phyloP scores from a whole-genome alignment of 2,113 vertebrate species.

The Pterocles orientalis region DNA sequence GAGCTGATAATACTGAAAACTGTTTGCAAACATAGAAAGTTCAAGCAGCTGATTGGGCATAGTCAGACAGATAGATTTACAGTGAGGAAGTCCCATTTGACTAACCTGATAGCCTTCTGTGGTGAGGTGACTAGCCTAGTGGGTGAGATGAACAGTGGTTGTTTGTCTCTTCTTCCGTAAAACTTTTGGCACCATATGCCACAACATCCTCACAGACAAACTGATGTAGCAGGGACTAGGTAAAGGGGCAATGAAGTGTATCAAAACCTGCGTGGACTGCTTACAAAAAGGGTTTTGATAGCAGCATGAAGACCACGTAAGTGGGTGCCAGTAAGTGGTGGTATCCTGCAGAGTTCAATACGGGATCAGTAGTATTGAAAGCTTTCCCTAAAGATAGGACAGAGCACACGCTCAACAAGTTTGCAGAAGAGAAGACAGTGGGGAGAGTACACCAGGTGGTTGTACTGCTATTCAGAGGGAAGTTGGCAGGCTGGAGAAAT shows the following conservation, averaged over 20 bases:
- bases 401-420: fast-evolving
- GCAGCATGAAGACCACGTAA: background rate
- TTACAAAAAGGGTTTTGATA: background rate
- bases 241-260: background rate
- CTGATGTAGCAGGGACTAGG: background rate
- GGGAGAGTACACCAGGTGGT: background rate
- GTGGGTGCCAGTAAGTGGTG: background rate
- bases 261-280: background rate
- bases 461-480: background rate
- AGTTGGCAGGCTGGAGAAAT: background rate
- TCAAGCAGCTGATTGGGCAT: background rate
- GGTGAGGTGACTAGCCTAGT: background rate
- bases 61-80: background rate
- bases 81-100: background rate
- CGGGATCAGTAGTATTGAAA: too few species aligned
- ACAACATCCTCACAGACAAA: background rate
- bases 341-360: background rate
- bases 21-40: background rate
- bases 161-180: background rate
- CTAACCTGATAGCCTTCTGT: too few species aligned
- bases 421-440: background rate
- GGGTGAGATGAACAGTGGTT: background rate
- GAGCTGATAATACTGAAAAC: background rate
- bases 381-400: background rate
- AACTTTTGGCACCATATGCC: background rate